A percentile compares a stretch with the other conserved stretches of the same genome.
These are phyloP conservation scores for Enteromius radiatus DNA, from an alignment of 2,797 vertebrate genomes.

Conservation along the genomic window DNA sequence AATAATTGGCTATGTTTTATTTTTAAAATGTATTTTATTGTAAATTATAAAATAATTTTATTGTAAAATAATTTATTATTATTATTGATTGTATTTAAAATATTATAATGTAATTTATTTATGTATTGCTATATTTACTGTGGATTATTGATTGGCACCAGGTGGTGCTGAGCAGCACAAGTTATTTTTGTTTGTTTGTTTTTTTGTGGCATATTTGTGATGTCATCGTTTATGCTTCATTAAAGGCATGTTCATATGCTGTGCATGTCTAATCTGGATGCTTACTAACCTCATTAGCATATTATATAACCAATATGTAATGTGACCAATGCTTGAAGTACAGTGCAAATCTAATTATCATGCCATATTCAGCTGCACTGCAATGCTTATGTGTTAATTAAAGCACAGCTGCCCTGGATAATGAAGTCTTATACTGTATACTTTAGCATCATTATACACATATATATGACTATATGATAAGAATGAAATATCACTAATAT, in stretches of 20 bases:
- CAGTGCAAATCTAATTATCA: background rate
- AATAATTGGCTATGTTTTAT: background rate
- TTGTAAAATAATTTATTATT: background rate
- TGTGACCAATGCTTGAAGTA: background rate
- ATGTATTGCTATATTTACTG: background rate
- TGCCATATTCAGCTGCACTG: background rate
- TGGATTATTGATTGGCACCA: slow-evolving; percentile 23
- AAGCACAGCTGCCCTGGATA: background rate
- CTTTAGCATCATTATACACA: background rate
- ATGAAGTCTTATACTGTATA: background rate
- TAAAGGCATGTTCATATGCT: slow-evolving; percentile 56
- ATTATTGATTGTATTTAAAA: background rate
- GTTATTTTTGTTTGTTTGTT: slow-evolving; percentile 34
- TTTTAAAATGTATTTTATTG: background rate
- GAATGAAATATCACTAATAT: background rate
- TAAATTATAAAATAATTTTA: background rate
- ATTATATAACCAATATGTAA: slow-evolving; percentile 7
- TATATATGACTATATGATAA: background rate
- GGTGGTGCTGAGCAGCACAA: slow-evolving; percentile 64
- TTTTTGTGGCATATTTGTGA: slow-evolving; percentile 26
- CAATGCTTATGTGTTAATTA: background rate
- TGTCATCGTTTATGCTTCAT: slow-evolving; percentile 47
- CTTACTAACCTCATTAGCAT: slow-evolving; percentile 46
- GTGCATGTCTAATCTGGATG: slow-evolving; percentile 41
- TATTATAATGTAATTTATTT: background rate